These are phyloP conservation scores for Dromococcyx pavoninus DNA, from an alignment of 2,797 vertebrate species.

Conservation along the genomic window DNA sequence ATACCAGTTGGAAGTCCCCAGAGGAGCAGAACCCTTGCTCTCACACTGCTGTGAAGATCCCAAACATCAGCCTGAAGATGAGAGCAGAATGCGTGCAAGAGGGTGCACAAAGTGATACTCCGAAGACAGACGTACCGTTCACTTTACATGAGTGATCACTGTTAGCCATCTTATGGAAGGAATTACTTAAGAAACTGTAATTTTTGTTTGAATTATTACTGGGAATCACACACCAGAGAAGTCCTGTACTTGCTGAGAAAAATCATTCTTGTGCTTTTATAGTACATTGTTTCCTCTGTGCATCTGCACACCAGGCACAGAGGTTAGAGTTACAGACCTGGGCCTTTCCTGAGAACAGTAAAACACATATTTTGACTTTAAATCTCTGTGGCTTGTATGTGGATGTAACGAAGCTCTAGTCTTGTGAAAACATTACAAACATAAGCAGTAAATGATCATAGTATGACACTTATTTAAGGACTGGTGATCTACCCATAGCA, in stretches of 20 bases:
- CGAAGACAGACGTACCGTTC: neutral
- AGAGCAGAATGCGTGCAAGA: neutral
- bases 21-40: neutral
- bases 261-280: neutral
- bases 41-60: neutral
- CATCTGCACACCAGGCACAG: accelerated
- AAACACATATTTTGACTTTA: neutral
- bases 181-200: neutral
- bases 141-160: neutral
- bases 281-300: neutral
- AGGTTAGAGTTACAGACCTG: neutral
- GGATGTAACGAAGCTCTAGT: neutral
- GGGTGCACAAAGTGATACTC: neutral
- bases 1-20: neutral
- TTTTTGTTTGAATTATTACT: neutral
- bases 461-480: neutral
- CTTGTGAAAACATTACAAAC: neutral
- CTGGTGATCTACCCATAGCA: neutral
- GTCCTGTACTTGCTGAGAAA: neutral
- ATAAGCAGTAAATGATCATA: neutral
- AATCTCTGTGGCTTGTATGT: neutral
- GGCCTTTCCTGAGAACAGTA: neutral
- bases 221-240: neutral
- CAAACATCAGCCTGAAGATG: neutral
- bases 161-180: neutral